Evolutionary conservation across 2,888 invertebrate genomes (phyloP), one percentile per base, ranked within the genome.

Genomic region (Neuroscelio doddi): DNA sequence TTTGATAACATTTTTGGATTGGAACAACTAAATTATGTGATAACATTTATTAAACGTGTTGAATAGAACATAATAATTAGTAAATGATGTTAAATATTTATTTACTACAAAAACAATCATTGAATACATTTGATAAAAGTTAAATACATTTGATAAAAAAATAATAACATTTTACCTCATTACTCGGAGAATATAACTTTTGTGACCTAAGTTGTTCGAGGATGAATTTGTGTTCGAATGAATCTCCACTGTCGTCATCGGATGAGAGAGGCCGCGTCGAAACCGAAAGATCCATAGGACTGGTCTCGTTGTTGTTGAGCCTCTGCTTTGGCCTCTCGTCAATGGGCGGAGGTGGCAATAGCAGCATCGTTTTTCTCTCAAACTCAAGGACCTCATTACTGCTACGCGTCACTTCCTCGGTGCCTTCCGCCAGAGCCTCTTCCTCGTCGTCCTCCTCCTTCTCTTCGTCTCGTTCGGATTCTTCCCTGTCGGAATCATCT

Each of bases 201-300:
- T 81, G 78, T 10, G 82, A 78, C 63, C 79, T 77, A 8, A 84
- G 78, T 58, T 81, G 83, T 45, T 83, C 83, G 46, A 84, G 69
- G 38, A 83, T 82, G 68, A 82, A 80, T 69, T 83, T 84, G 58
- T 83, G 82, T 66, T 82, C 78, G 66, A 81, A 79, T 21, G 84
- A 83, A 61, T 84, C 84, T 7, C 72, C 77, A 63, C 83, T 83
- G 65, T 83, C 84, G 27, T 83, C 84, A 32, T 64, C 66, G 44
- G 81, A 83, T 4, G 83, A 83, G 3, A 83, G 81, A 12, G 83
- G 83, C 63, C 83, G 76, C 14, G 83, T 83, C 10, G 83, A 66
- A 12, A 83, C 82, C 64, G 83, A 83, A 44, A 84, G 74, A 57
- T 84, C 84, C 76, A 84, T 84, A 0, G 84, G 84, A 59, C 82